Conservation (phyloP, 2,113 vertebrate genomes). For the Zosterops japonicus region DNA sequence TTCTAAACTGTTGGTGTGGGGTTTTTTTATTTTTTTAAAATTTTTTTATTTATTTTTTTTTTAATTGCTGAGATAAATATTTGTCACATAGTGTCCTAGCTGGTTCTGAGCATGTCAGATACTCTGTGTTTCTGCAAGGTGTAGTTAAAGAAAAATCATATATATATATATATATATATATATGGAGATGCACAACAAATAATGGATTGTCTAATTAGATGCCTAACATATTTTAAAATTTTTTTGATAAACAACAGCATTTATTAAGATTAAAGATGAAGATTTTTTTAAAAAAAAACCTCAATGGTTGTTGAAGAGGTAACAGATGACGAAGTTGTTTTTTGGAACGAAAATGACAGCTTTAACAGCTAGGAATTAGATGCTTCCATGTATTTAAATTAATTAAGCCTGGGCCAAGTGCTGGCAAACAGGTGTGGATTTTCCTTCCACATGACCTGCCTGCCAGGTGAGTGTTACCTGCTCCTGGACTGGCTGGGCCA, state of each 20-base stretch:
- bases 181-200: background rate
- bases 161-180: too few species aligned
- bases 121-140: background rate
- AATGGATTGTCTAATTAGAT: background rate
- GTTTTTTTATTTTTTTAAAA: background rate
- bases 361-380: background rate
- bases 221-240: background rate
- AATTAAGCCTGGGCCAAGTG: background rate
- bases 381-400: background rate
- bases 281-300: rapidly evolving
- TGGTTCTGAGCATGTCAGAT: background rate
- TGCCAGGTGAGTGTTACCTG: background rate
- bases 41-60: too few species aligned
- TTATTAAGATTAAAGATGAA: background rate
- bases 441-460: background rate
- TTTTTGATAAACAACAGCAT: background rate
- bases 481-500: background rate
- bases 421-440: background rate
- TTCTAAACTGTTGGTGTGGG: background rate
- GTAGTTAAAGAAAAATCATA: background rate
- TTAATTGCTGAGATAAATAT: background rate
- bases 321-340: background rate
- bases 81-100: background rate
- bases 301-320: background rate
- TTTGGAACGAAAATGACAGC: background rate